Percentiles rank a stretch among this genome's conserved stretches.
Evolutionary conservation across 2,113 vertebrate species (phyloP).

Genomic region (Paratilapia polleni): DNA sequence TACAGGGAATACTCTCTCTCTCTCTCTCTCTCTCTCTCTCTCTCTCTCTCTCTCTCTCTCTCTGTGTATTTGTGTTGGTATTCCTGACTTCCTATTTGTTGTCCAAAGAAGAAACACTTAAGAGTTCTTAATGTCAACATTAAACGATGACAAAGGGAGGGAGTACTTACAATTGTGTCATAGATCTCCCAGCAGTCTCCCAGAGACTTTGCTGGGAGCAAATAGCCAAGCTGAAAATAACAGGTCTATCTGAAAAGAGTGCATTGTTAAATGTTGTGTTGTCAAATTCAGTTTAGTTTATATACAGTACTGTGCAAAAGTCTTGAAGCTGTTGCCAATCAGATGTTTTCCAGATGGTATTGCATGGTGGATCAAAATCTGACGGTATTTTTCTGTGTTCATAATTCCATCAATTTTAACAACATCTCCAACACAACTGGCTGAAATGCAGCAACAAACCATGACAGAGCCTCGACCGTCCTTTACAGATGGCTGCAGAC

Average conservation of each 20-base stretch:
- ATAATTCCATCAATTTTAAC: too few relatives aligned
- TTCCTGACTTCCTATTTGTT: slow-evolving; percentile 31
- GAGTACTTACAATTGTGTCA: not conserved
- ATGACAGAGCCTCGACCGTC: too few relatives aligned
- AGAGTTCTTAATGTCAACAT: not conserved
- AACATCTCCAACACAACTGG: too few relatives aligned
- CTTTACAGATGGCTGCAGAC: too few relatives aligned
- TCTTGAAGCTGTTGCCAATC: too few relatives aligned
- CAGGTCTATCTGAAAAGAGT: not conserved
- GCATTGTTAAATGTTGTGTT: not conserved
- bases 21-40: not conserved
- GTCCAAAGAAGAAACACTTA: slow-evolving; percentile 2
- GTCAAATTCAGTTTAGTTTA: not conserved
- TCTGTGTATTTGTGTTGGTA: not conserved
- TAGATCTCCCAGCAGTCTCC: not conserved
- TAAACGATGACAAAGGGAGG: not conserved
- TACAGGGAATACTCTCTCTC: not conserved
- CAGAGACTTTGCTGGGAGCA: slow-evolving; percentile 10
- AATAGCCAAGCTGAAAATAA: slow-evolving; percentile 27
- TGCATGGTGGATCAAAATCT: too few relatives aligned
- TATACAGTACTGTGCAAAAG: too few relatives aligned
- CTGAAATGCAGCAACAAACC: too few relatives aligned
- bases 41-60: not conserved
- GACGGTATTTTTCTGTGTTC: too few relatives aligned
- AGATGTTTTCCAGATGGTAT: too few relatives aligned